Evolutionary conservation across 2,113 vertebrate genomes (phyloP), one percentile per base, ranked within the genome.

Genomic region (Zosterops pallidus): DNA sequence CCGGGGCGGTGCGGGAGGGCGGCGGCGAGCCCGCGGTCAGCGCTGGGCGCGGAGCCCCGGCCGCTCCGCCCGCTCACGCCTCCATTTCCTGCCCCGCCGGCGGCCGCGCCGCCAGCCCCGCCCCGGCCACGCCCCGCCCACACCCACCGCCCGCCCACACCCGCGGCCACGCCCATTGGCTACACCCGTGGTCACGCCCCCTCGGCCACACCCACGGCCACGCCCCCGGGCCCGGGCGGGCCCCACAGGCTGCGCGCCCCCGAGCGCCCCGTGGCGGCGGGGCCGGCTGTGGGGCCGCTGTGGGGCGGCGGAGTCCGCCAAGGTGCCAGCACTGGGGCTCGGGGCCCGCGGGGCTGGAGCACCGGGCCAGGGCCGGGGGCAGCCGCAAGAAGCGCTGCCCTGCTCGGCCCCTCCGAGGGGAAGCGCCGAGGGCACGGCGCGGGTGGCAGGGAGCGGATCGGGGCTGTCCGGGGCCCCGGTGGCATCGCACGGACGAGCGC

Each of bases 31-130:
- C 52, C 52, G 28, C 52, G 52, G 52, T 53, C 52, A 53, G 52
- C 52, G 52, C 52, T 53, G 52, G 52, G 60, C n/a, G 29, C n/a
- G 18, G 21, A 41, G 24, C 49, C 65, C 28, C 65, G 26, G 4
- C 37, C 33, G 49, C 42, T n/a, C 84, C 64, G 55, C 46, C 77
- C 75, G 85, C 94, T 83, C 92, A 86, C 68, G 75, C 82, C 86
- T 88, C 76, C 94, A 79, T 85, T 72, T 93, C 83, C 95, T 52
- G 82, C 76, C 44, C 84, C 16, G 57, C 83, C 62, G 24, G 44
- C 71, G 28, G 56, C 64, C 9, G 44, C 90, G 7, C 55, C 44
- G 55, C 35, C 5, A 18, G 62, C 31, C 37, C 59, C 33, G 20
- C 23, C 20, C 59, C n/a, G 23, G 74, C 67, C 2, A 52, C 65